Conservation (phyloP, 2,113 vertebrate genomes). For the Hippocampus guttulatus region DNA sequence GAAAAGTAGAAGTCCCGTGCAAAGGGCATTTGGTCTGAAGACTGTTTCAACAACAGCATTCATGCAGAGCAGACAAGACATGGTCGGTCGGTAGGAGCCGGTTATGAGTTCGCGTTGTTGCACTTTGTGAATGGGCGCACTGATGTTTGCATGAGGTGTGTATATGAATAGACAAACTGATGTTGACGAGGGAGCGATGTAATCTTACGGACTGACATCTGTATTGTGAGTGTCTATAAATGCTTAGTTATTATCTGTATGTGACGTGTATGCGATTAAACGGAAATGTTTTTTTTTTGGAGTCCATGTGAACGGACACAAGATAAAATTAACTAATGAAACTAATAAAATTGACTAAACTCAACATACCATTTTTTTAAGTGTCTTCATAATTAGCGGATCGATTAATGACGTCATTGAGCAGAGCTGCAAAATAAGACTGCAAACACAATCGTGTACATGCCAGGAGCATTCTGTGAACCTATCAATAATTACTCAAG, state of each 20-base stretch:
- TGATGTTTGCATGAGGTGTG: not conserved
- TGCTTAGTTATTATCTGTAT: not conserved
- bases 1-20: conserved; percentile 44
- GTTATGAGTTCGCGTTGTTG: not conserved
- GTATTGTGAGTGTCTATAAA: not conserved
- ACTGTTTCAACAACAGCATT: conserved; percentile 41
- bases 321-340: too few species aligned
- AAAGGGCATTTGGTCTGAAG: conserved; percentile 18
- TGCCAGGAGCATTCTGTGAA: too few species aligned
- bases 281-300: too few species aligned
- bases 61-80: conserved; percentile 30
- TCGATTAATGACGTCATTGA: not conserved
- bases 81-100: conserved; percentile 3
- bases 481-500: too few species aligned
- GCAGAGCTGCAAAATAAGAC: too few species aligned
- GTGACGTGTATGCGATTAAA: too few species aligned
- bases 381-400: not conserved
- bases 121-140: not conserved
- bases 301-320: too few species aligned
- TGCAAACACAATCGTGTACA: too few species aligned
- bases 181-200: not conserved
- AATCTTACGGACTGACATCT: not conserved
- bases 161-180: not conserved
- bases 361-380: too few species aligned
- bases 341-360: too few species aligned